A percentile compares a stretch with the other conserved stretches of the same genome.
These are phyloP conservation scores for Arctia plantaginis DNA, from an alignment of 2,888 invertebrate genomes.

Conservation along the genomic window DNA sequence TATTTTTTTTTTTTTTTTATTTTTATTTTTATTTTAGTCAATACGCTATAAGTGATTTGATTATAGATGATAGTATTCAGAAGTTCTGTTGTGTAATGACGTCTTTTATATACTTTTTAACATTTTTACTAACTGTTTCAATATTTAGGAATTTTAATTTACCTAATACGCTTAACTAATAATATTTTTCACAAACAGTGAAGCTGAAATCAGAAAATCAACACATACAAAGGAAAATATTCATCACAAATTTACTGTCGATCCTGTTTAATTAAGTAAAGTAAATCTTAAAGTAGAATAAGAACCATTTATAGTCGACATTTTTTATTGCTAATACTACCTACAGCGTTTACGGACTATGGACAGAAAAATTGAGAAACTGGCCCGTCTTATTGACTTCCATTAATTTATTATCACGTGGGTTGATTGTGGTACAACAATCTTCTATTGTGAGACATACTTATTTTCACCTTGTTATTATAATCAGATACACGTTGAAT, in stretches of 20 bases:
- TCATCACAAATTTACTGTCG: constrained; percentile 43
- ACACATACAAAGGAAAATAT: no score
- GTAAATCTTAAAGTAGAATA: not conserved
- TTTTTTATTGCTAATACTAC: constrained; percentile 64
- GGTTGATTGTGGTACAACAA: constrained; percentile 29
- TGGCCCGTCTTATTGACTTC: constrained; percentile 30
- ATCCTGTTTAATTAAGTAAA: constrained; percentile 10
- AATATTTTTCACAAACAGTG: no score
- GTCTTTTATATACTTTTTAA: not conserved
- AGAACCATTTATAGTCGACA: constrained; percentile 29
- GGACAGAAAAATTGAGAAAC: constrained; percentile 49
- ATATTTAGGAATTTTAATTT: no score
- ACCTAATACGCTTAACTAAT: no score
- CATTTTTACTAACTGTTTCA: no score
- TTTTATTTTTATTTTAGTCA: no score
- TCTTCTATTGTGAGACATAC: constrained; percentile 10
- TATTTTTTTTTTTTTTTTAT: no score
- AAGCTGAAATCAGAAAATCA: no score
- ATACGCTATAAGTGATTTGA: no score
- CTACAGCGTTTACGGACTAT: constrained; percentile 36
- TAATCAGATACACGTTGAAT: constrained; percentile 15
- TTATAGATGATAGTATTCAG: not conserved
- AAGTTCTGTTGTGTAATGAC: not conserved
- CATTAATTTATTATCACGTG: constrained; percentile 47
- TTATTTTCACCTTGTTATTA: constrained; percentile 13